Evolutionary conservation across 2,797 vertebrate genomes (phyloP), one percentile per base, ranked within the genome.

Genomic region (Threskiornis aethiopicus): DNA sequence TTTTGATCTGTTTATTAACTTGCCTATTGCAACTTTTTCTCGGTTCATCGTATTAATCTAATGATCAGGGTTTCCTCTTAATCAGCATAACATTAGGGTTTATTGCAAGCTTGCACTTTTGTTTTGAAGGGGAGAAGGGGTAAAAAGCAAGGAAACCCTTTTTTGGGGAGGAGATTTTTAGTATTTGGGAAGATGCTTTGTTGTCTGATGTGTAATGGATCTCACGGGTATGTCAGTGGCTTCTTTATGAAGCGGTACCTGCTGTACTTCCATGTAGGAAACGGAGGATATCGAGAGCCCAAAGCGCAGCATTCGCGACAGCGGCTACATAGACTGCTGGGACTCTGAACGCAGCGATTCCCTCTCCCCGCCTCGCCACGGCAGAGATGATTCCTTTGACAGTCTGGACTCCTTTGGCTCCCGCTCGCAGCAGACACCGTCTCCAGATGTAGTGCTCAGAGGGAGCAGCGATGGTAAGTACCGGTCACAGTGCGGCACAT

Each of bases 381-480:
- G 98, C 88, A 98, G 99, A 89, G 99, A 99, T 98, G 99, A 99
- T 97, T 99, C 99, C 81, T 99, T 99, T 91, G 99, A 99, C 99
- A 99, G 99, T 64, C 99, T 99, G 98, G 99, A 99, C 98, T 99
- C 99, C 83, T 99, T 99, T 88, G 99, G 99, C 92, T 99, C 99
- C 46, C 99, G 99, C 94, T 99, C 99, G 8, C 99, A 98, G 97
- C 99, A 99, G 97, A 99, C 99, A 11, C 99, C 99, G 8, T 99
- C 99, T 33, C 99, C 99, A 87, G 99, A 99, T 98, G 99, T 99
- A 97, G 98, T 99, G 97, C 98, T 99, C 92, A 94, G 99, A 97
- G 99, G 99, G 90, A 99, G 99, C 98, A 99, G 99, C 51, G 99
- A 99, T 99, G 99, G 99, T 99, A 97, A 96, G 98, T 98, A 46